Conservation (phyloP, 2,888 invertebrate genomes). For the Drosophila incognita region DNA sequence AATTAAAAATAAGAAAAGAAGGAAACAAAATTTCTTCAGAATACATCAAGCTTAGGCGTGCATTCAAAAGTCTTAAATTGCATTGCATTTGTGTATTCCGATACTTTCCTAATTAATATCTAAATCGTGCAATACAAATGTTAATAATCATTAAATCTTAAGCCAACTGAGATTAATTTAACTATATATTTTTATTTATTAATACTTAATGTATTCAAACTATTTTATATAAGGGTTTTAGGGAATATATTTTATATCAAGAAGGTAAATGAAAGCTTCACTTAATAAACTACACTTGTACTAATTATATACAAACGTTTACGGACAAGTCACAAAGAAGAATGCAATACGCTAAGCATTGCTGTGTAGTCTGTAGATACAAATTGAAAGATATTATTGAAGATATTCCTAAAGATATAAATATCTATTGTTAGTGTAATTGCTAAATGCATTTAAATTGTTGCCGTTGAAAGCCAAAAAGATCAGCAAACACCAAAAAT, state of each 20-base stretch:
- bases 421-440: background rate
- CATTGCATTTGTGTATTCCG: no score
- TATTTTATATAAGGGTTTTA: no score
- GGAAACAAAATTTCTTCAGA: background rate
- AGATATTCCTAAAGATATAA: no score
- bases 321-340: background rate
- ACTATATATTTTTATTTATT: no score
- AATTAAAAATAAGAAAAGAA: background rate
- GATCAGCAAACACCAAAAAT: slow-evolving; percentile 64
- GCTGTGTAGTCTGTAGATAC: background rate
- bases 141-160: no score
- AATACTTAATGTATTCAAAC: no score
- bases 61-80: background rate
- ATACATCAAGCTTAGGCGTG: background rate
- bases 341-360: background rate
- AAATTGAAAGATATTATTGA: background rate
- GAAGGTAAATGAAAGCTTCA: background rate
- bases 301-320: background rate
- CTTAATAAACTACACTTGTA: background rate
- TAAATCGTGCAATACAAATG: background rate
- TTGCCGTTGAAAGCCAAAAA: background rate
- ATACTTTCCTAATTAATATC: no score
- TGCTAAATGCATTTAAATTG: background rate
- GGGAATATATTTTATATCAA: background rate
- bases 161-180: no score